phyloP scores from a whole-genome alignment of 1,140 invertebrate genomes.

The Bursaphelenchus mucronatus region DNA sequence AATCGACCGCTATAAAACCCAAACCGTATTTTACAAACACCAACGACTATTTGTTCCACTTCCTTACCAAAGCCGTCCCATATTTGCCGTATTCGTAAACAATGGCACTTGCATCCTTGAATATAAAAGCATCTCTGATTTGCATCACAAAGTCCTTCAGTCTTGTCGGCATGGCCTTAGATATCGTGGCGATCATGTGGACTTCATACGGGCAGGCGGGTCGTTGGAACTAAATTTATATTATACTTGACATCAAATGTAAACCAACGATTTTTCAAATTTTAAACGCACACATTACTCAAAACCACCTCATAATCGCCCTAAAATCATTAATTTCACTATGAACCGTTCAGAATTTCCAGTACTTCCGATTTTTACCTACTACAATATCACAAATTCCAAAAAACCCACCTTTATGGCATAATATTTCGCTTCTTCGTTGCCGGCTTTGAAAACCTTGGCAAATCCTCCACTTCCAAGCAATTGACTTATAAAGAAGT shows the following conservation, averaged over 20 bases:
- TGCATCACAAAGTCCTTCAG: slow-evolving; percentile 35
- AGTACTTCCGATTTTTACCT: no score
- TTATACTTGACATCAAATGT: not conserved
- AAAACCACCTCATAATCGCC: no score
- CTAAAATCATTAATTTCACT: no score
- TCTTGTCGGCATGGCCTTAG: slow-evolving; percentile 1
- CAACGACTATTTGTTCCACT: not conserved
- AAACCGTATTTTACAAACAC: not conserved
- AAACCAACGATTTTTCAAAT: no score
- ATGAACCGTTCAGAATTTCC: no score
- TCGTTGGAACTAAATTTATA: slow-evolving; percentile 32
- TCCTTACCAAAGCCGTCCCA: slow-evolving; percentile 35
- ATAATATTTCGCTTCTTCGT: slow-evolving; percentile 30
- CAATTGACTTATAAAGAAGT: slow-evolving; percentile 31
- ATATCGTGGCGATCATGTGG: slow-evolving; percentile 35
- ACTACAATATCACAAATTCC: not conserved
- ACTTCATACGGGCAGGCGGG: slow-evolving; percentile 45
- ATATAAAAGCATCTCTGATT: slow-evolving; percentile 39
- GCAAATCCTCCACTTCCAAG: slow-evolving; percentile 45
- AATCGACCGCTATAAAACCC: not conserved
- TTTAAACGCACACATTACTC: no score
- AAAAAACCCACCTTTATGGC: slow-evolving; percentile 39
- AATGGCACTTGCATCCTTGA: slow-evolving; percentile 38
- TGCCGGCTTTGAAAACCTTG: slow-evolving; percentile 26
- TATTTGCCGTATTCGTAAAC: slow-evolving; percentile 41